phyloP scores from a whole-genome alignment of 2,113 vertebrate genomes.

The Sarotherodon lohbergeri region DNA sequence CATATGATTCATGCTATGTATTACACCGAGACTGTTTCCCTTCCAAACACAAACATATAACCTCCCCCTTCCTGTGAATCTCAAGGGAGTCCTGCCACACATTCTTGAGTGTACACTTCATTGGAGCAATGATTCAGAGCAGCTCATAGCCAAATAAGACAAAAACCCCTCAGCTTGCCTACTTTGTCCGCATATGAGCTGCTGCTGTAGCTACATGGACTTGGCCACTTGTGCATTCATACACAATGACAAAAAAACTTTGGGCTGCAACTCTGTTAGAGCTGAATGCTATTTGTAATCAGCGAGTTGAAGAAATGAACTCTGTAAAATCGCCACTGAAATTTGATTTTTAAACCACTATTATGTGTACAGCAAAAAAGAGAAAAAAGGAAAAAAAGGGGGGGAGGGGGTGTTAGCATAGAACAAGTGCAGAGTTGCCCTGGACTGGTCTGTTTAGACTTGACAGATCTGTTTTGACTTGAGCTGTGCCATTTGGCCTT shows the following conservation, averaged over 20 bases:
- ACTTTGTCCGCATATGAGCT: neutral
- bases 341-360: neutral
- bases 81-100: slow-evolving; percentile 34
- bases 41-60: neutral
- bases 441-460: neutral
- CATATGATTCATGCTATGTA: neutral
- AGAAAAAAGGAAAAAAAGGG: neutral
- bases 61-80: neutral
- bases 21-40: neutral
- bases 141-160: slow-evolving; percentile 63
- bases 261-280: neutral
- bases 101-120: slow-evolving; percentile 62
- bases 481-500: neutral
- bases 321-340: neutral
- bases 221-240: neutral
- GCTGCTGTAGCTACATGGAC: neutral
- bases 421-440: neutral
- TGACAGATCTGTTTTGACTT: neutral
- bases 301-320: neutral
- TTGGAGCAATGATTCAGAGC: slow-evolving; percentile 36
- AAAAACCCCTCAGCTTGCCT: neutral
- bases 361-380: neutral
- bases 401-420: neutral
- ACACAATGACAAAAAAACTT: neutral
- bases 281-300: neutral